Evolutionary conservation across 1,140 invertebrate species (phyloP), one percentile per base, ranked within the genome.

Genomic region (Pentalonia nigronervosa): DNA sequence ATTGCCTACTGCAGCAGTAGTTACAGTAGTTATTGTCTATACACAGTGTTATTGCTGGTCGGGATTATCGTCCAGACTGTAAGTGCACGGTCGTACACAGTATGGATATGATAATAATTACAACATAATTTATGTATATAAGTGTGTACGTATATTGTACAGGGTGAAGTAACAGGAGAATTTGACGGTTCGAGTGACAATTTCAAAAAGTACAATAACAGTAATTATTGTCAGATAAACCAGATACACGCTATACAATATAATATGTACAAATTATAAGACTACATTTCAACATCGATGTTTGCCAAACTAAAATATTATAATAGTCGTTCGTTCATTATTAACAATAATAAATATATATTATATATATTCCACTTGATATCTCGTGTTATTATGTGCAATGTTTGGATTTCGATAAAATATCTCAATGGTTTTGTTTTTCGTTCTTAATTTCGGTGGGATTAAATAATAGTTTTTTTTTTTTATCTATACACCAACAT

Each of bases 361-460:
- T n/a, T n/a, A n/a, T n/a, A n/a, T 53, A 23, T 45, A 45, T 41
- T 17, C 45, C 81, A 83, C 36, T 30, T 23, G 23, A 45, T 25
- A 45, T 0, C 2, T 2, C 45, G 25, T 30, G 23, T 7, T 25
- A 21, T 86, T 84, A 21, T 41, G 21, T 84, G 83, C 23, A 86
- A 45, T 86, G 41, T 86, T 41, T 83, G 81, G 34, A 83, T 36
- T 83, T 83, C 21, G 81, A 83, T 86, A 86, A 45, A 86, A 25
- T 45, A 45, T 86, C 83, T 86, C 41, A 30, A 86, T 86, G 83
- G 83, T 86, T 86, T 86, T 86, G 83, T 86, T 86, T 86, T 45
- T 76, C 14, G 14, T 86, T 30, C 7, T 86, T 14, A 45, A 86
- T 86, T 86, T 86, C 0, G 83, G 83, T 86, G 23, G 41, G 83